A percentile compares a stretch with the other conserved stretches of the same genome.
Evolutionary conservation across 2,888 invertebrate genomes (phyloP).

Genomic region (Tethea ocularis): DNA sequence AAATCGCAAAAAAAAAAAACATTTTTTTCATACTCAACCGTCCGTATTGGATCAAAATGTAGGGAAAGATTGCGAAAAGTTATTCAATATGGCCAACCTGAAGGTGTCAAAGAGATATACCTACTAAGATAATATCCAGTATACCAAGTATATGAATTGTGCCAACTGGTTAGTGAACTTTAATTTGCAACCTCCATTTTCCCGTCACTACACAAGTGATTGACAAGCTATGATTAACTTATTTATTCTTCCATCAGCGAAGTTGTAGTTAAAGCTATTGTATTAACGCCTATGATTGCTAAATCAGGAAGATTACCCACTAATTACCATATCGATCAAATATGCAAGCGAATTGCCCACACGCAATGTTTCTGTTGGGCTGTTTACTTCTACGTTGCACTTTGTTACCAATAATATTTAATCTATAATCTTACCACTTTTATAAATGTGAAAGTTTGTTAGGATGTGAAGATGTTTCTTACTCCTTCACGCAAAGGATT

Average conservation of each 20-base stretch:
- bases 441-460: no score
- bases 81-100: no score
- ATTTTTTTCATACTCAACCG: no score
- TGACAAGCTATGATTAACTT: not conserved
- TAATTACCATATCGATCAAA: not conserved
- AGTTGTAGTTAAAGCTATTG: not conserved
- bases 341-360: not conserved
- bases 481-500: no score
- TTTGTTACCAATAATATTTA: not conserved
- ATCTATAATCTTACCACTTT: no score
- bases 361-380: not conserved
- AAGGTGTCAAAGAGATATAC: no score
- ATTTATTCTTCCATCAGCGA: not conserved
- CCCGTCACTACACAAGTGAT: not conserved
- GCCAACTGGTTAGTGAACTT: not conserved
- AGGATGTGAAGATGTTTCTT: no score
- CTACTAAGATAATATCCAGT: no score
- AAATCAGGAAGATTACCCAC: not conserved
- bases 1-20: no score
- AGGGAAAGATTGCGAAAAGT: no score
- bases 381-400: not conserved
- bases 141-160: no score
- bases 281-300: not conserved
- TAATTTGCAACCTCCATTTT: not conserved
- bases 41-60: no score